Base-by-base conservation (phyloP, 2,797 vertebrate genomes). In the Syngnathus rostellatus region DNA sequence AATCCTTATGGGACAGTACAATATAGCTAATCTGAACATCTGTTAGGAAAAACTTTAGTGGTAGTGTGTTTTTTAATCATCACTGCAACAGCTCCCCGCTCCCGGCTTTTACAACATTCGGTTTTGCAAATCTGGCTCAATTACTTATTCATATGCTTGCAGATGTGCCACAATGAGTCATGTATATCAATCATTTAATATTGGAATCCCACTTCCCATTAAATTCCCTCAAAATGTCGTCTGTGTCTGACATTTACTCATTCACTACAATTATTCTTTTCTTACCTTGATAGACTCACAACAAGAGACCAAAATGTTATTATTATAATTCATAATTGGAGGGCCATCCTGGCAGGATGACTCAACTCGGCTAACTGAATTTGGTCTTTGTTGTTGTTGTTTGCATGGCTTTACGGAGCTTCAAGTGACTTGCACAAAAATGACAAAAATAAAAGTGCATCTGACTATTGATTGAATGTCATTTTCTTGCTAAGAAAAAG, bases 401-500 rank as follows among this genome's bases (percentile, higher is more conserved):
- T 31, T 31, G 31, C 31, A 4, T 31, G 31, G 31, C 31, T 31
- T 31, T 31, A 66, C 2, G 66, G 63, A 23, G 55, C 46, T 72
- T 74, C 74, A 72, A 77, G 37, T 72, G 31, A 38, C 55, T 58
- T 38, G 6, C 11, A 58, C 55, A 17, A 76, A 75, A 74, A 76
- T 40, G 40, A 41, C 66, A 64, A 8, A 63, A 76, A 69, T 76
- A 62, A 68, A 77, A 76, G 61, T 48, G 71, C 57, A 54, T 70
- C 68, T 72, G 74, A 69, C 76, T 84, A 78, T 83, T 78, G 80
- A 83, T 82, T 81, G 69, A 62, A 77, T 73, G 75, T 77, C 21
- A 12, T 68, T 68, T 71, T 76, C 72, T 72, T 3, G 25, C 82
- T 77, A 82, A 84, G 83, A 81, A 75, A 72, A 77, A 78, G 77